These are phyloP conservation scores for Hylaea fasciaria DNA, from an alignment of 2,888 invertebrate species.

Conservation along the genomic window DNA sequence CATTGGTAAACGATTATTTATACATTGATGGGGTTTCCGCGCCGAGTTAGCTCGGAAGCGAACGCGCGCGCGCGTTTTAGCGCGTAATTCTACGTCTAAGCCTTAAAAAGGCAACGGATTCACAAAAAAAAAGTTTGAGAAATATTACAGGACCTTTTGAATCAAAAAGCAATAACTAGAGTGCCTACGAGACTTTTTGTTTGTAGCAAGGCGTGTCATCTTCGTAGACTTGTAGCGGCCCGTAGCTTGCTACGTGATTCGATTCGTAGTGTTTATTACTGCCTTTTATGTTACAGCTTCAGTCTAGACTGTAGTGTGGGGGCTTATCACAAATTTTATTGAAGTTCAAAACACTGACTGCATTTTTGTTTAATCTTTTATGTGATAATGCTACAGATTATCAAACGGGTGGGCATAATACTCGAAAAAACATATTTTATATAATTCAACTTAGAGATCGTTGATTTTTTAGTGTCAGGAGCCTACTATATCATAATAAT, in stretches of 20 bases:
- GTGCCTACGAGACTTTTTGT: too few relatives aligned
- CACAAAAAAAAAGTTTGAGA: neutral
- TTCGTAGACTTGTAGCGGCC: slow-evolving; percentile 38
- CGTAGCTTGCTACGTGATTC: slow-evolving; percentile 29
- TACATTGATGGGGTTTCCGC: slow-evolving; percentile 75
- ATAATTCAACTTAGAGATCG: too few relatives aligned
- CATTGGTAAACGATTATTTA: slow-evolving; percentile 85
- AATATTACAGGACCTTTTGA: too few relatives aligned
- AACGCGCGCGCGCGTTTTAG: slow-evolving; percentile 35
- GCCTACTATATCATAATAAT: too few relatives aligned
- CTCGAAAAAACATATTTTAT: too few relatives aligned
- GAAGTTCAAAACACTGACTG: too few relatives aligned
- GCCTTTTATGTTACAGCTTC: slow-evolving; percentile 4
- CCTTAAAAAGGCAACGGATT: neutral
- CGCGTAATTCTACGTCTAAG: slow-evolving; percentile 2
- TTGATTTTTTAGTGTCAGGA: too few relatives aligned
- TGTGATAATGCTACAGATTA: too few relatives aligned
- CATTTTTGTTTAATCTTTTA: too few relatives aligned
- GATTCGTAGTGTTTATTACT: slow-evolving; percentile 18
- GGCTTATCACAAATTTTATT: too few relatives aligned
- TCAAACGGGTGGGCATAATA: too few relatives aligned
- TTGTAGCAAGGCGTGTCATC: slow-evolving; percentile 30
- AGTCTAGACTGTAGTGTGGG: neutral
- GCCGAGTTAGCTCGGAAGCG: slow-evolving; percentile 46
- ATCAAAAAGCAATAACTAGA: too few relatives aligned